Conservation (phyloP, 2,113 vertebrate species). For the Bujurquina vittata region DNA sequence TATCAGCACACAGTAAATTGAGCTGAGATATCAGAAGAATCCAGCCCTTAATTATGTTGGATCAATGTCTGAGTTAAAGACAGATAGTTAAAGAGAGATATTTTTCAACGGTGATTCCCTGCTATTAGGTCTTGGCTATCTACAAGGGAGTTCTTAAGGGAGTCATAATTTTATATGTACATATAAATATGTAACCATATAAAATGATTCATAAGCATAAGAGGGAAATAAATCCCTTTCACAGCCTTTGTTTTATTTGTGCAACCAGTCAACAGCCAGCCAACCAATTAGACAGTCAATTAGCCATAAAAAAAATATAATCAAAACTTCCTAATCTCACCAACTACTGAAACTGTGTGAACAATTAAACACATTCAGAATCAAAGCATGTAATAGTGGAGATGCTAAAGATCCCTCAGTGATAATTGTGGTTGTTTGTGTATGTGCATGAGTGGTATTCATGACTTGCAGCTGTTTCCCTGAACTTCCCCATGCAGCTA, state of each 20-base stretch:
- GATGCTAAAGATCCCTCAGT: neutral
- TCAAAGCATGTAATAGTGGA: constrained; percentile 1
- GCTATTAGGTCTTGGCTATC: neutral
- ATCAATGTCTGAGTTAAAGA: neutral
- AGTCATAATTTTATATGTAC: neutral
- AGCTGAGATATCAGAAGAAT: constrained; percentile 3
- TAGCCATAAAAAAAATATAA: neutral
- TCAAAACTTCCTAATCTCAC: neutral
- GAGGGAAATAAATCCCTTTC: constrained; percentile 37
- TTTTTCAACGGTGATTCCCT: constrained; percentile 3
- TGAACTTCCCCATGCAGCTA: constrained; percentile 59
- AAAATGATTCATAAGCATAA: constrained; percentile 32
- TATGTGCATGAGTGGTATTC: constrained; percentile 38
- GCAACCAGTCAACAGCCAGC: neutral
- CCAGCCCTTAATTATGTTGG: constrained; percentile 6
- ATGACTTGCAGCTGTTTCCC: constrained; percentile 68
- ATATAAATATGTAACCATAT: constrained; percentile 38
- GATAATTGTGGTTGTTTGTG: constrained; percentile 29
- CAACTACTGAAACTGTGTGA: neutral
- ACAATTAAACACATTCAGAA: neutral
- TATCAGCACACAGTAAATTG: neutral
- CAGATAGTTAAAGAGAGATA: constrained; percentile 1
- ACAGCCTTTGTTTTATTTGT: constrained; percentile 11
- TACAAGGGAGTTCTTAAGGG: neutral
- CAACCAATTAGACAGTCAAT: neutral